Conservation (phyloP, 1,140 invertebrate genomes). For the Rhopalosiphum padi region DNA sequence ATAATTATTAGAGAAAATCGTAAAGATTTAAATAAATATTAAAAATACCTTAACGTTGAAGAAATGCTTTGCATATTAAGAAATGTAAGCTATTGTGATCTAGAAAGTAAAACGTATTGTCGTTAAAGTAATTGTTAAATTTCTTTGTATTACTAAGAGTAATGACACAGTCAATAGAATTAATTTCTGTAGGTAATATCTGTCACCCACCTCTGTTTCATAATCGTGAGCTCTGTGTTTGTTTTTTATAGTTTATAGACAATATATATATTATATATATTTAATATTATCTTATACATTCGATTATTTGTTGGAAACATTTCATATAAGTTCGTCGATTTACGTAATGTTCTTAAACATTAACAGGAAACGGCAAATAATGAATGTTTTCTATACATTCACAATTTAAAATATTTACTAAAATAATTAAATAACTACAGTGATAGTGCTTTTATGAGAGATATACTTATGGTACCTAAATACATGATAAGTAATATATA, state of each 20-base stretch:
- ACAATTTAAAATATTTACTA: too few relatives aligned
- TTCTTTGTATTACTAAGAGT: neutral
- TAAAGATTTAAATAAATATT: neutral
- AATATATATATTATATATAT: too few relatives aligned
- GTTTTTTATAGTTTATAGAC: too few relatives aligned
- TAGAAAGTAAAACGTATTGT: neutral
- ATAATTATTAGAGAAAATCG: neutral
- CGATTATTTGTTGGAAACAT: neutral
- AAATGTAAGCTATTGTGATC: neutral
- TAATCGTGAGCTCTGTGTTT: neutral
- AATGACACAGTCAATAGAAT: neutral
- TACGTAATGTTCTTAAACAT: neutral
- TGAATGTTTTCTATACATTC: neutral
- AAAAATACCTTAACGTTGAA: neutral
- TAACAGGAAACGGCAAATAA: neutral
- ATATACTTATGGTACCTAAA: too few relatives aligned
- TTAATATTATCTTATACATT: neutral
- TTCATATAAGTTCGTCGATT: neutral
- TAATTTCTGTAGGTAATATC: neutral
- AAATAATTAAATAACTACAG: too few relatives aligned
- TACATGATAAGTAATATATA: too few relatives aligned
- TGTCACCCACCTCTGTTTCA: neutral
- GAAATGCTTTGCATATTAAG: neutral
- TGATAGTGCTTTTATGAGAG: too few relatives aligned
- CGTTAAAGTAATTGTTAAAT: neutral